Evolutionary conservation across 1,140 invertebrate genomes (phyloP).

Genomic region (Subanguina moxae): DNA sequence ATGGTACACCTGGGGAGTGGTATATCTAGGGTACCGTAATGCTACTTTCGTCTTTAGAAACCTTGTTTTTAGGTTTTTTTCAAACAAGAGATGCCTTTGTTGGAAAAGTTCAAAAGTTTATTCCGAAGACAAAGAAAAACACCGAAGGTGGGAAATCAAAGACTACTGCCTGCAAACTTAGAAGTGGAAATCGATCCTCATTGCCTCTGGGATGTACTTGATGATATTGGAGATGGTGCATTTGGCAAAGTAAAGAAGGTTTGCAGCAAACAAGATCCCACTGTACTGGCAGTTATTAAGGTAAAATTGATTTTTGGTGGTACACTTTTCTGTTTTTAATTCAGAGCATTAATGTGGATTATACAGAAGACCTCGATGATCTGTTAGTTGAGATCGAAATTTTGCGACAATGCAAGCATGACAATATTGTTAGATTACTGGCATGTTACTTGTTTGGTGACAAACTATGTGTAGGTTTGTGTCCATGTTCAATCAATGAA

Average conservation of each 20-base stretch:
- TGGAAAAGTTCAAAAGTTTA: conserved; percentile 25
- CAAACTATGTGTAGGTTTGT: conserved; percentile 39
- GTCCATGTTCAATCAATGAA: background rate
- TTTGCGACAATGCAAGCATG: conserved; percentile 84
- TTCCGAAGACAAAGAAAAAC: conserved; percentile 17
- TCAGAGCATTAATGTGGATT: conserved; percentile 71
- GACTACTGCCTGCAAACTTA: conserved; percentile 81
- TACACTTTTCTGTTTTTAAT: conserved; percentile 1
- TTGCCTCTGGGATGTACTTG: conserved; percentile 89
- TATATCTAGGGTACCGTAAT: too few relatives aligned
- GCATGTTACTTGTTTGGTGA: conserved; percentile 78
- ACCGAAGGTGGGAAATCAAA: conserved; percentile 69
- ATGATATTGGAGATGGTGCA: conserved; percentile 94
- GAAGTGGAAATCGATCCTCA: conserved; percentile 84
- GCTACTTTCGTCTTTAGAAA: too few relatives aligned
- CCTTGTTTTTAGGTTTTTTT: too few relatives aligned
- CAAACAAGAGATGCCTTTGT: conserved; percentile 15
- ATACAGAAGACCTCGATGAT: conserved; percentile 92
- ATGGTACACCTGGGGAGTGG: too few relatives aligned
- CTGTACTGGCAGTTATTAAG: conserved; percentile 48
- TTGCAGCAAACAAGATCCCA: conserved; percentile 21
- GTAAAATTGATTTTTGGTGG: conserved; percentile 6
- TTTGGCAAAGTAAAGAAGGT: conserved; percentile 93
- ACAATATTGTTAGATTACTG: conserved; percentile 87
- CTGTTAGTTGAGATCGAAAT: conserved; percentile 99